Percentiles rank a stretch among this genome's conserved stretches.
These are phyloP conservation scores for Oscheius sp. DNA, from an alignment of 2,888 invertebrate species.

Conservation along the genomic window DNA sequence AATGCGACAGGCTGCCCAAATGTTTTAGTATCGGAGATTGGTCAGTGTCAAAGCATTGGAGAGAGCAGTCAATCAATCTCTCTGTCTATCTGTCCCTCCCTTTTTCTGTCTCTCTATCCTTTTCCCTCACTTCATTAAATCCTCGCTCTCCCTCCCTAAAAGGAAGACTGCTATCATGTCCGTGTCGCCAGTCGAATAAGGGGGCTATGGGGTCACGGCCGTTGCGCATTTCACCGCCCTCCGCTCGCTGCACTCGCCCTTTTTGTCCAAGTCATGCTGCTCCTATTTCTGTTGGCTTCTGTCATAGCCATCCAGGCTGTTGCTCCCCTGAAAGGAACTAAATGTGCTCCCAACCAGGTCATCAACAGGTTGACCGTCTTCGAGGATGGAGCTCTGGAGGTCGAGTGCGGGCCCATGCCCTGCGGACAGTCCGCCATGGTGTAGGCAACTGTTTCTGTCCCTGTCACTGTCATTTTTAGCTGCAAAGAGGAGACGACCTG, in stretches of 20 bases:
- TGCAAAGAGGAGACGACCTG: slow-evolving; percentile 56
- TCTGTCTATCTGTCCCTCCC: neutral
- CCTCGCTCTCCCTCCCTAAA: slow-evolving; percentile 4
- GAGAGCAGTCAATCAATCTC: too few relatives aligned
- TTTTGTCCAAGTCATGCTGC: slow-evolving; percentile 31
- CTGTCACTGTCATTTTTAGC: slow-evolving; percentile 11
- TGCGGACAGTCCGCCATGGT: slow-evolving; percentile 65
- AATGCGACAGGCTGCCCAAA: too few relatives aligned
- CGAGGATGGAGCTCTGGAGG: slow-evolving; percentile 72
- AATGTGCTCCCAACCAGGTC: slow-evolving; percentile 68
- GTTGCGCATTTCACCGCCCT: slow-evolving; percentile 29
- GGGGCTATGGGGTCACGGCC: slow-evolving; percentile 34
- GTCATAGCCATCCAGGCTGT: slow-evolving; percentile 15
- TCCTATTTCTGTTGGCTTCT: slow-evolving; percentile 8
- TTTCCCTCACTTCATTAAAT: neutral
- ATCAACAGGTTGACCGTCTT: slow-evolving; percentile 71
- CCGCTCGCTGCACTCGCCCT: slow-evolving; percentile 30
- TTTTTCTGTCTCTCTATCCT: neutral
- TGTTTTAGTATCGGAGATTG: too few relatives aligned
- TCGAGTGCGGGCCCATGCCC: slow-evolving; percentile 72
- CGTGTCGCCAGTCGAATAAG: slow-evolving; percentile 18
- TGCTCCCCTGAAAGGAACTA: slow-evolving; percentile 55
- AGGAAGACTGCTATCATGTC: neutral
- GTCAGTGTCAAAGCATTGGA: too few relatives aligned
- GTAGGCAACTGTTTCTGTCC: slow-evolving; percentile 34